Percentiles rank a stretch among this genome's conserved stretches.
These are phyloP conservation scores for Pararge aegeria DNA, from an alignment of 1,140 invertebrate species.

Conservation along the genomic window DNA sequence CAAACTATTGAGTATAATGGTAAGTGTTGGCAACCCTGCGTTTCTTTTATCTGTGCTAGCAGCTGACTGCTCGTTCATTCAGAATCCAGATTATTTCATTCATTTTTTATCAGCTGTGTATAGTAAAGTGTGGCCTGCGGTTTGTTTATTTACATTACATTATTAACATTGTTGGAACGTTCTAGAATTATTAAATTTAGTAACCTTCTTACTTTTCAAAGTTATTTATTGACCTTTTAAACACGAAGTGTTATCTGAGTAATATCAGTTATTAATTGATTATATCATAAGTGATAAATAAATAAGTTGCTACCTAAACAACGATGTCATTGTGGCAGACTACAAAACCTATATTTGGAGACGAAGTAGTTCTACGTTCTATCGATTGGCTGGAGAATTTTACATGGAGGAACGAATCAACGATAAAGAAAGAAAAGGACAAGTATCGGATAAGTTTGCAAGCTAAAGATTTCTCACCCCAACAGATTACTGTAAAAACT, in stretches of 20 bases:
- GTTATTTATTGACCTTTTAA: no score
- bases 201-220: no score
- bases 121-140: neutral
- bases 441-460: constrained; percentile 85
- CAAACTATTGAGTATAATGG: no score
- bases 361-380: constrained; percentile 56
- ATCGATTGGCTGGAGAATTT: constrained; percentile 64
- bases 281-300: no score
- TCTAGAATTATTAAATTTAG: neutral
- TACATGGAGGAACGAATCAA: constrained; percentile 54
- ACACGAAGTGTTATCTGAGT: no score
- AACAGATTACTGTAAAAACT: constrained; percentile 92
- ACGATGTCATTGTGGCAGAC: constrained; percentile 44
- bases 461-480: constrained; percentile 90
- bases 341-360: constrained; percentile 44
- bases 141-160: neutral
- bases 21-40: no score
- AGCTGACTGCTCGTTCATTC: no score
- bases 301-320: neutral
- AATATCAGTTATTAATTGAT: no score
- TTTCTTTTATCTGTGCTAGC: no score
- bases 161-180: neutral
- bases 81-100: no score
- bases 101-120: constrained; percentile 25
- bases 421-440: constrained; percentile 44